Base-by-base conservation (phyloP, 2,113 vertebrate species). In the Rutilus rutilus region DNA sequence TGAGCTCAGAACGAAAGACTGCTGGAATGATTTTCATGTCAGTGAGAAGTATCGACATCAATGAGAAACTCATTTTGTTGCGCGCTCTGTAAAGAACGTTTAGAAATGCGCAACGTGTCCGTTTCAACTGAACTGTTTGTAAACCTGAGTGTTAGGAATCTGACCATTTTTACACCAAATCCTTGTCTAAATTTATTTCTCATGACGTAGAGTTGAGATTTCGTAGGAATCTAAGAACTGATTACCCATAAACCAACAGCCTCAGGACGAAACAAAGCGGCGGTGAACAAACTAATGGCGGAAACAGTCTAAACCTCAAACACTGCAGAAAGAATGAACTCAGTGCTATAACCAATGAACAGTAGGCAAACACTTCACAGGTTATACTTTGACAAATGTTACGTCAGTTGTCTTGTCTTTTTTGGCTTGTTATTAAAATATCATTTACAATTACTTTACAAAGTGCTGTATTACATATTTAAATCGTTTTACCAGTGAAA, bases 361-460 rank as follows among this genome's bases (percentile, higher is more conserved):
- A 94, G 92, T 91, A 95, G 93, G 94, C 95, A 94, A 95, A 95
- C 94, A 95, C 94, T 91, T 95, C 94, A 95, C 94, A 90, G 92
- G 92, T 94, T 92, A 91, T 93, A 94, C 93, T 94, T 83, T 89
- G 93, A 95, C 94, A 95, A 95, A 95, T 94, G 93, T 92, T 92
- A 92, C 91, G 90, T 93, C 91, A 93, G 88, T 91, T 93, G 65
- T 39, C 78, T 91, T 36, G 90, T 87, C 90, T 92, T 87, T 92
- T 94, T 93, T 93, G 92, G 93, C 92, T 95, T 94, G 89, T 93
- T 95, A 95, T 93, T 94, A 95, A 95, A 95, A 95, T 95, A 95
- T 94, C 94, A 93, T 95, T 93, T 95, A 95, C 94, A 95, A 94
- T 94, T 94, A 82, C 93, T 95, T 94, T 94, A 94, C 94, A 95